Base-by-base conservation (phyloP, 2,113 vertebrate genomes). In the Emydura subglobosa region DNA sequence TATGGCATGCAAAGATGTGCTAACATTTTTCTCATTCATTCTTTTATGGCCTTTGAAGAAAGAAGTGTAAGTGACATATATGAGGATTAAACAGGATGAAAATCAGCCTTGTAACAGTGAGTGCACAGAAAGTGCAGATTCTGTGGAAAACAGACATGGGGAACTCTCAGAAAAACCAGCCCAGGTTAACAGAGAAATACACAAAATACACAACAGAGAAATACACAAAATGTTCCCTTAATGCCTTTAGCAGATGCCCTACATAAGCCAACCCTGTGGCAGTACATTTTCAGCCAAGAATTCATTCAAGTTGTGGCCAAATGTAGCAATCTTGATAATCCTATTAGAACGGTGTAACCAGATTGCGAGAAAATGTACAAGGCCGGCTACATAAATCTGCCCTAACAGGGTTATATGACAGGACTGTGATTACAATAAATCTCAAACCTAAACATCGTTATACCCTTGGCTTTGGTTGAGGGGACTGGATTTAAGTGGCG, bases 371-470 rank as follows among this genome's bases (percentile, higher is more conserved):
- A 53, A 88, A 93, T 19, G 11, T 65, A 90, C 25, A 74, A 25
- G 22, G 19, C 39, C 49, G 47, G 29, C 47, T 84, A 78, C 72
- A 59, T 88, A 80, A 93, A 90, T 89, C 82, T 94, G 92, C 59
- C 47, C 34, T 92, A 79, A 59, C 17, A 81, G 5, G 83, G n/a
- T 74, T 81, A 53, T 3, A 78, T 14, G 59, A 86, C 51, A 87
- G 34, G 13, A 87, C 0, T 81, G 83, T 54, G 49, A 89, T 79
- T 86, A 91, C 34, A 88, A 82, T 79, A 90, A 95, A 95, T 50
- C 87, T 29, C 53, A 57, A 51, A 88, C 42, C 25, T 88, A 94
- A 96, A 93, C 49, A 82, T 27, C 42, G 14, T 85, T 94, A 91
- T 3, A 8, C 12, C 89, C 79, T 88, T 84, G 57, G 10, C 81